A percentile compares a stretch with the other conserved stretches of the same genome.
These are phyloP conservation scores for Drosophila formosana DNA, from an alignment of 2,888 invertebrate genomes.

Conservation along the genomic window DNA sequence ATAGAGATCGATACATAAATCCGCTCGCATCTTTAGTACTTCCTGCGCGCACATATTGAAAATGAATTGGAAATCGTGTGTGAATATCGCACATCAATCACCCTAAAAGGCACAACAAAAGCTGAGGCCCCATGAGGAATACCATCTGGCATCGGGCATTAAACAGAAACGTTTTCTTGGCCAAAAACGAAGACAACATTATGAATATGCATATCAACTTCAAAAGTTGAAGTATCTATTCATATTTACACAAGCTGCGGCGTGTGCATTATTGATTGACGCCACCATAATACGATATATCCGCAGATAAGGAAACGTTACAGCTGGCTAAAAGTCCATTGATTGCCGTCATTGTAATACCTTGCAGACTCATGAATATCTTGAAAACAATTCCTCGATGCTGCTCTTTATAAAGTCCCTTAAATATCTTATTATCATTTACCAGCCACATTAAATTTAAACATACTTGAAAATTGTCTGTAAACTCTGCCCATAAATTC, in stretches of 20 bases:
- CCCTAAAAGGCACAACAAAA: constrained; percentile 71
- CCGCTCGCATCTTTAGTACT: constrained; percentile 57
- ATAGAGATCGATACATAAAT: constrained; percentile 7
- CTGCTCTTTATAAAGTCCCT: background rate
- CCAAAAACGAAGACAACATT: constrained; percentile 23
- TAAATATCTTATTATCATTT: background rate
- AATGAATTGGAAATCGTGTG: constrained; percentile 45
- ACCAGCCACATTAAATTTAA: background rate
- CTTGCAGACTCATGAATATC: background rate
- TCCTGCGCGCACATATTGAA: constrained; percentile 61
- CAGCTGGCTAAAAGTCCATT: background rate
- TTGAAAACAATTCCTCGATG: background rate
- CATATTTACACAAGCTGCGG: constrained; percentile 29
- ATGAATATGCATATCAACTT: constrained; percentile 67
- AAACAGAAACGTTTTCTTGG: constrained; percentile 62
- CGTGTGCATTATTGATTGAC: constrained; percentile 16
- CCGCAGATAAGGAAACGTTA: constrained; percentile 1
- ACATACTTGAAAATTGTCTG: background rate
- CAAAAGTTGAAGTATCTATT: constrained; percentile 46
- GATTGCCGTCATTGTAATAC: constrained; percentile 4
- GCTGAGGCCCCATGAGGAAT: constrained; percentile 63
- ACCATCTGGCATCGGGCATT: constrained; percentile 61
- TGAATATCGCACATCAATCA: constrained; percentile 77
- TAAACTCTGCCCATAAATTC: background rate
- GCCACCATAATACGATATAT: constrained; percentile 9